A percentile compares a stretch with the other conserved stretches of the same genome.
Conservation (phyloP, 2,797 vertebrate species). For the Pelodytes ibericus region DNA sequence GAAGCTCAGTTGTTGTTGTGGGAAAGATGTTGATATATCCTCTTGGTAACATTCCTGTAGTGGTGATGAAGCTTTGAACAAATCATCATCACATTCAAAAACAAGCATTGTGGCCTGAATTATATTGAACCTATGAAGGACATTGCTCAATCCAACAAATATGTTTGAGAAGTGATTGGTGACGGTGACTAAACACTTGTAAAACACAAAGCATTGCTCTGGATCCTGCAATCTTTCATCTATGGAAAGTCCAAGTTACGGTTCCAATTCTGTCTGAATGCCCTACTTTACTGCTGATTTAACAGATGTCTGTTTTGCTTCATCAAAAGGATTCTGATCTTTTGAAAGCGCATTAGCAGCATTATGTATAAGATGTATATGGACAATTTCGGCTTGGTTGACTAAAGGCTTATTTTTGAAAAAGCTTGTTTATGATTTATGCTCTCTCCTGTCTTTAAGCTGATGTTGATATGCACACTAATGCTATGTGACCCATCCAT, state of each 20-base stretch:
- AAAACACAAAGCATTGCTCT: conserved; percentile 10
- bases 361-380: conserved; percentile 2
- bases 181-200: conserved; percentile 7
- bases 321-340: neutral
- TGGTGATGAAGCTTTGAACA: neutral
- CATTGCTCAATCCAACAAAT: neutral
- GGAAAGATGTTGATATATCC: neutral
- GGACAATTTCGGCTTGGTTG: too few species aligned
- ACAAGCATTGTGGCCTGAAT: neutral
- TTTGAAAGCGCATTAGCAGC: neutral
- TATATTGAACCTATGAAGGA: neutral
- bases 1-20: neutral
- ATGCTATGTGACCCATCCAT: too few species aligned
- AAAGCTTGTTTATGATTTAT: too few species aligned
- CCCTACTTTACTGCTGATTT: neutral
- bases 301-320: neutral
- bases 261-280: neutral
- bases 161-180: neutral
- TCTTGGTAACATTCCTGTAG: neutral
- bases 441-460: too few species aligned
- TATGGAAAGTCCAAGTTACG: neutral
- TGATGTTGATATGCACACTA: too few species aligned
- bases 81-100: neutral
- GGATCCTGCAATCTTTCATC: conserved; percentile 4
- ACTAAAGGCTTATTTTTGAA: too few species aligned